Base-by-base conservation (phyloP, 1,140 invertebrate genomes). In the Drosophila albomicans region DNA sequence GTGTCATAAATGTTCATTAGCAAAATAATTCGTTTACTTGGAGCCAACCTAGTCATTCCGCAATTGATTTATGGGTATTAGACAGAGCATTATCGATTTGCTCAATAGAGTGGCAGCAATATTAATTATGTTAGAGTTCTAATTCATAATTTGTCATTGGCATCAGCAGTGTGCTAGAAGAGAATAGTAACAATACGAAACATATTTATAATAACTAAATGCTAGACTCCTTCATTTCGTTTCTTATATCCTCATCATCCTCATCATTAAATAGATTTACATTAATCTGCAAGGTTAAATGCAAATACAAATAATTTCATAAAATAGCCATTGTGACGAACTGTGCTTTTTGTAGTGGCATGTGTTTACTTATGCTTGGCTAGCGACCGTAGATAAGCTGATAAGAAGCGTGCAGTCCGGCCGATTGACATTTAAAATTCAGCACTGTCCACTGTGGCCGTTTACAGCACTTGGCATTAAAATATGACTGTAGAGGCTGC, bases 371-470 rank as follows among this genome's bases (percentile, higher is more conserved):
- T 88, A 88, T 87, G 84, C 76, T 70, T 71, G 70, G 71, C 79
- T 69, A 69, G 70, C 67, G 63, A 82, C 66, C 69, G 73, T 74
- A 88, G 77, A 87, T 87, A 87, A 80, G 80, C 81, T 78, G 78
- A 77, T 71, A 68, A 62, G 54, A 56, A n/a, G 28, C 35, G 49
- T 32, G 35, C 62, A 46, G 35, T 57, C 69, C 51, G 61, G 46
- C 69, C 82, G 84, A 87, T 87, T 87, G 82, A 87, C 84, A 87
- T 87, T 87, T 87, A 69, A 79, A 87, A 87, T 88, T 84, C 77
- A 69, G 67, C 71, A 70, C 65, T 66, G 80, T 46, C 45, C 84
- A 73, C 20, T 25, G 58, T 38, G 73, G 72, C 51, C 54, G 41
- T 61, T 71, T 67, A 56, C 66, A 71, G 73, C 49, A 75, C 57